phyloP scores from a whole-genome alignment of 2,113 vertebrate genomes.

The Gavia stellata region DNA sequence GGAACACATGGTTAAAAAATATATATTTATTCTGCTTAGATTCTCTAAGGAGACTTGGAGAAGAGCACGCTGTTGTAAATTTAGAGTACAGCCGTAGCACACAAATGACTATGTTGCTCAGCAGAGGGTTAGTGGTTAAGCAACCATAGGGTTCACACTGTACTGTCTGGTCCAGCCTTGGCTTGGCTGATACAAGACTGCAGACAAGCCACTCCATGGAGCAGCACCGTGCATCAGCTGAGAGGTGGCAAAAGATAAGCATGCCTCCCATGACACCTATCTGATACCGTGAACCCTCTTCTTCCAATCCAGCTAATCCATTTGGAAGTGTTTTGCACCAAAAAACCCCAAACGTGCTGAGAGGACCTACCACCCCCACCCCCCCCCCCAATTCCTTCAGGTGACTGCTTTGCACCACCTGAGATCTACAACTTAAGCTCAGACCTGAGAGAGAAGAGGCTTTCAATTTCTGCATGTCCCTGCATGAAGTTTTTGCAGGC shows the following conservation, averaged over 20 bases:
- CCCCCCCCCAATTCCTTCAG: too few species aligned
- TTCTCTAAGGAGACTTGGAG: not conserved
- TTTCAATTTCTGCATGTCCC: not conserved
- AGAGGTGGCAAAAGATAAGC: not conserved
- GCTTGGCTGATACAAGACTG: not conserved
- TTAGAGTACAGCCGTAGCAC: not conserved
- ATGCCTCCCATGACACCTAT: not conserved
- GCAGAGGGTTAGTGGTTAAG: not conserved
- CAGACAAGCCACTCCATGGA: not conserved
- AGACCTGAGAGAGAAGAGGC: not conserved
- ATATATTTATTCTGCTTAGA: not conserved
- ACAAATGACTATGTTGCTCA: not conserved
- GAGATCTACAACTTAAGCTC: not conserved
- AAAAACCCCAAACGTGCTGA: not conserved
- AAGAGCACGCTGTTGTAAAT: not conserved
- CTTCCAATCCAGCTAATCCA: not conserved
- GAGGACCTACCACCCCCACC: too few species aligned
- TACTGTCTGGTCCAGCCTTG: not conserved
- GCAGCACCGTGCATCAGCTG: rapidly evolving
- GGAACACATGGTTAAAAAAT: not conserved
- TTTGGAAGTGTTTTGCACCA: not conserved
- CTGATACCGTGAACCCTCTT: not conserved
- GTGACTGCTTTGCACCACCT: not conserved
- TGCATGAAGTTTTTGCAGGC: not conserved
- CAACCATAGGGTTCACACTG: not conserved